A percentile compares a stretch with the other conserved stretches of the same genome.
Conservation (phyloP, 2,797 vertebrate genomes). For the Macrochelys suwanniensis region DNA sequence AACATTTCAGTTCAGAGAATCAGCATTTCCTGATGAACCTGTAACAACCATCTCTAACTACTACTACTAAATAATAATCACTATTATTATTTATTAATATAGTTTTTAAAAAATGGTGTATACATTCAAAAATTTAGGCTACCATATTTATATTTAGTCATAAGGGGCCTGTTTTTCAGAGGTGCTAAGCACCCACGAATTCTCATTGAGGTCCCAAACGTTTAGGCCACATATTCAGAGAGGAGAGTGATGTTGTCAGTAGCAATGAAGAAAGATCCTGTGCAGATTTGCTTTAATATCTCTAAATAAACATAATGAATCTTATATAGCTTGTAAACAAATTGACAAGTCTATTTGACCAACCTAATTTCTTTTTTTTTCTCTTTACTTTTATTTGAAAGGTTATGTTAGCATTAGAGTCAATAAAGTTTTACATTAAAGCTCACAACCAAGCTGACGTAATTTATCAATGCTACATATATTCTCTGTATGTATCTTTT, state of each 20-base stretch:
- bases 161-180: neutral
- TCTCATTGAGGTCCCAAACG: neutral
- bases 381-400: neutral
- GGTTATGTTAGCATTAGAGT: neutral
- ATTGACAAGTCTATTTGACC: neutral
- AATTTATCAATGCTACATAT: neutral
- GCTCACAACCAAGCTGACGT: neutral
- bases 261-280: neutral
- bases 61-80: neutral
- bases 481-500: constrained; percentile 27
- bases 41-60: neutral
- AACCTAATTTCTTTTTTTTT: neutral
- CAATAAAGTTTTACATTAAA: neutral
- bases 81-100: neutral
- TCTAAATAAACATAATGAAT: neutral
- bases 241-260: neutral
- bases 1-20: neutral
- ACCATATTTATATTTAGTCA: neutral
- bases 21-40: neutral
- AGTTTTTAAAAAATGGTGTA: neutral
- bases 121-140: neutral
- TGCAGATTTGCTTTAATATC: neutral
- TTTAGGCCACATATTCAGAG: neutral
- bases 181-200: neutral
- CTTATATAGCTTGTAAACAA: constrained; percentile 10